Base-by-base conservation (phyloP, 2,113 vertebrate species). In the Aphelocoma coerulescens region DNA sequence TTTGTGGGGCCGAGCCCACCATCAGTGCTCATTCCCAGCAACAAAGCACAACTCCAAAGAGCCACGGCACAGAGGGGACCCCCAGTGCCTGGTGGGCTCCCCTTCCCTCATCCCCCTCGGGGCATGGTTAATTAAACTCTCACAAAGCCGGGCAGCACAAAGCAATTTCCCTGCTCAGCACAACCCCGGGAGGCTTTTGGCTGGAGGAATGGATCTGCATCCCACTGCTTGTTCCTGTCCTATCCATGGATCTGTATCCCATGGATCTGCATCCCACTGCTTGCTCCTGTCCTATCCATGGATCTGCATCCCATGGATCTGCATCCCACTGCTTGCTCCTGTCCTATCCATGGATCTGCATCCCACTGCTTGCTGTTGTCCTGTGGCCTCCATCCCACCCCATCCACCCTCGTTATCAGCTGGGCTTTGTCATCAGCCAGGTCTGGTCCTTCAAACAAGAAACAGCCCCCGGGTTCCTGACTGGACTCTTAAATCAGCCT, bases 111-210 rank as follows among this genome's bases (percentile, higher is more conserved):
- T 10, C 55, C 81, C 74, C 74, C 66, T 48, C 71, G 32, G 57
- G 39, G 2, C 78, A 91, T 3, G 89, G 19, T 93, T 96, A 35
- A 77, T 95, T 95, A 86, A 91, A 58, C 73, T 17, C 59, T 58
- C 28, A 94, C 88, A 95, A 93, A 94, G 77, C 77, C 10, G 0
- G 32, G 77, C 77, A 65, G 63, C 91, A 83, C 84, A 93, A 96
- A 95, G 63, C 51, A 27, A 68, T 61, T 68, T 41, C 89, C 67
- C 71, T 72, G 89, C 94, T 96, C 91, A 88, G 91, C 93, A 82
- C 83, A 65, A 79, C 66, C 24, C 13, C 0, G 0, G 1, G 41
- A 69, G 88, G 32, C 85, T 46, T 91, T 89, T 58, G 93, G 74
- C 65, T 3, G 0, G 66, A 74, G 66, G 75, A 59, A 12, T 9